phyloP scores from a whole-genome alignment of 1,140 invertebrate genomes.

The Pseudachorutes palmiensis region DNA sequence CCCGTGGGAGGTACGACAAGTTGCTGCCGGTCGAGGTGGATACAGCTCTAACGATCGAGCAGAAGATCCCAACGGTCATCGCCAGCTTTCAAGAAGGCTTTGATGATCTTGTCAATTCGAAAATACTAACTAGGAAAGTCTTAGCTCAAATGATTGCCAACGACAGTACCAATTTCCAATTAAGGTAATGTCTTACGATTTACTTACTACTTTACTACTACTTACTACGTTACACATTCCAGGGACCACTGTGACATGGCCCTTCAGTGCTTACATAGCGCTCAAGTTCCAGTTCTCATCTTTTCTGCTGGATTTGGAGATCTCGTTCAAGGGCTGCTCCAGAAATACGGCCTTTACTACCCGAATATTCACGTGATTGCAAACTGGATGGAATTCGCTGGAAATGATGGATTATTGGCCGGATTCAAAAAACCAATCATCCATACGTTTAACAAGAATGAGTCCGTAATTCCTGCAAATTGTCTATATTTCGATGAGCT shows the following conservation, averaged over 20 bases:
- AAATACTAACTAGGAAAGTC: not conserved
- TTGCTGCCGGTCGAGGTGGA: conserved; percentile 7
- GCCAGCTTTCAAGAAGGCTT: conserved; percentile 5
- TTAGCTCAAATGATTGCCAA: not conserved
- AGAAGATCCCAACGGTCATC: not conserved
- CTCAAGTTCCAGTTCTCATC: conserved; percentile 2
- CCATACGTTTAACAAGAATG: conserved; percentile 85
- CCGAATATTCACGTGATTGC: not conserved
- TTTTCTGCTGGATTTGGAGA: conserved; percentile 4
- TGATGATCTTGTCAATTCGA: not conserved
- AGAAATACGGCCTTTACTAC: not conserved
- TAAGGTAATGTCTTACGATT: not conserved
- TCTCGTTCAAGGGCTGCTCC: conserved; percentile 7
- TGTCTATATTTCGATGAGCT: conserved; percentile 43
- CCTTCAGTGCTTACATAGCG: not conserved
- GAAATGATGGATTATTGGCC: not conserved
- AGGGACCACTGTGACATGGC: not conserved
- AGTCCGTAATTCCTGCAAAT: conserved; percentile 59
- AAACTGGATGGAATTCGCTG: conserved; percentile 1
- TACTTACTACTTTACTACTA: not conserved
- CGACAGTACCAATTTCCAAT: not conserved
- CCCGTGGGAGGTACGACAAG: not conserved
- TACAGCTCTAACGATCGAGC: not conserved
- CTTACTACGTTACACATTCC: not conserved
- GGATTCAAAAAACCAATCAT: conserved; percentile 66